Conservation (phyloP, 2,888 invertebrate genomes). For the Sinohyriopsis cumingii region DNA sequence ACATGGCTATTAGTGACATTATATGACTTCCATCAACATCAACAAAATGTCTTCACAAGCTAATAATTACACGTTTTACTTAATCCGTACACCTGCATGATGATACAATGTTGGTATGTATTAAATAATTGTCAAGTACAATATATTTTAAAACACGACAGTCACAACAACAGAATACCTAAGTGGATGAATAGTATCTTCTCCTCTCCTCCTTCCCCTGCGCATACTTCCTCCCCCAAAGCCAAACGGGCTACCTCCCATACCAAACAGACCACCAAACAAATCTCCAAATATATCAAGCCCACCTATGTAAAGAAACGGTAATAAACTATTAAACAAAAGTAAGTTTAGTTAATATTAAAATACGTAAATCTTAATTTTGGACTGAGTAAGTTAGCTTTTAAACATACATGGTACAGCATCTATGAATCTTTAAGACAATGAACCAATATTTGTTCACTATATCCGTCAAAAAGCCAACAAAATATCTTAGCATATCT, state of each 20-base stretch:
- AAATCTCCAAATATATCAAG: slow-evolving; percentile 68
- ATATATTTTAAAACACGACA: neutral
- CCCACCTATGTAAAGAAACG: slow-evolving; percentile 32
- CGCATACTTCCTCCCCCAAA: slow-evolving; percentile 60
- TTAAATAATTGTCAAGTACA: neutral
- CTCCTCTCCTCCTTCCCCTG: slow-evolving; percentile 75
- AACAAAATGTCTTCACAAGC: too few relatives aligned
- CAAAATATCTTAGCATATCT: neutral
- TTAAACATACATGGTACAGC: too few relatives aligned
- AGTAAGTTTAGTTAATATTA: neutral
- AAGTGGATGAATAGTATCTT: slow-evolving; percentile 87
- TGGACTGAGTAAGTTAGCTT: too few relatives aligned
- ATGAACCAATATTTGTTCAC: too few relatives aligned
- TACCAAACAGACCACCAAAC: slow-evolving; percentile 68
- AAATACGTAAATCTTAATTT: neutral
- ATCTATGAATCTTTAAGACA: too few relatives aligned
- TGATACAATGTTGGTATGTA: neutral
- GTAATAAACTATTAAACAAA: neutral
- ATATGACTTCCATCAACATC: too few relatives aligned
- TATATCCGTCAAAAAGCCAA: slow-evolving; percentile 1
- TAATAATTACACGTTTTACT: neutral
- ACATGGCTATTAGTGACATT: neutral
- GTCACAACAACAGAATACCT: slow-evolving; percentile 73
- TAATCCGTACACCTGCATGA: neutral
- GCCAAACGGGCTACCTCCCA: slow-evolving; percentile 49